Conservation (phyloP, 2,888 invertebrate genomes). For the Xestia rhomboidea region DNA sequence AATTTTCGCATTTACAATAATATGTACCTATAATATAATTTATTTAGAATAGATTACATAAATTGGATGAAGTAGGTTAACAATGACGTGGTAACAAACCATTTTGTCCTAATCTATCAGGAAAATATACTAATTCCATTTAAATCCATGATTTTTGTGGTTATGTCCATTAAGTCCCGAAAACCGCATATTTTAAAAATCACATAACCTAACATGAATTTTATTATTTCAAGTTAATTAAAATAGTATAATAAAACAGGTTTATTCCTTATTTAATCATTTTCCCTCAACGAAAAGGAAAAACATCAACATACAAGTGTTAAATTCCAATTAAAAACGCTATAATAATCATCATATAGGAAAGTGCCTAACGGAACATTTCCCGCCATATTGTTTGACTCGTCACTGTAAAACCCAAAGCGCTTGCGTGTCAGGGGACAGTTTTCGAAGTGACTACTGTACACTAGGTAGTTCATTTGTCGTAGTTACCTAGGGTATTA, state of each 20-base stretch:
- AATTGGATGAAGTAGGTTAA: not conserved
- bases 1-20: too few species aligned
- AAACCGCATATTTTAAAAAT: not conserved
- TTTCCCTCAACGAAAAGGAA: not conserved
- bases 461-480: not conserved
- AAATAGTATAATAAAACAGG: too few species aligned
- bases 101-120: not conserved
- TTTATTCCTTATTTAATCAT: not conserved
- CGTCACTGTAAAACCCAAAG: conserved; percentile 61
- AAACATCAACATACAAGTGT: not conserved
- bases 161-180: not conserved
- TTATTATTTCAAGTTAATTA: too few species aligned
- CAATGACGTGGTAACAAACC: too few species aligned
- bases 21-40: too few species aligned
- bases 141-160: not conserved
- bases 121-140: not conserved
- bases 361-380: not conserved
- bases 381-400: conserved; percentile 34
- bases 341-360: not conserved
- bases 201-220: too few species aligned
- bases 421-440: conserved; percentile 22
- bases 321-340: not conserved
- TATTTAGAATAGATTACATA: not conserved
- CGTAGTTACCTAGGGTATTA: not conserved
- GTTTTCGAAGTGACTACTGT: not conserved